Conservation (phyloP, 2,888 invertebrate species). For the Cryptosula pallasiana region DNA sequence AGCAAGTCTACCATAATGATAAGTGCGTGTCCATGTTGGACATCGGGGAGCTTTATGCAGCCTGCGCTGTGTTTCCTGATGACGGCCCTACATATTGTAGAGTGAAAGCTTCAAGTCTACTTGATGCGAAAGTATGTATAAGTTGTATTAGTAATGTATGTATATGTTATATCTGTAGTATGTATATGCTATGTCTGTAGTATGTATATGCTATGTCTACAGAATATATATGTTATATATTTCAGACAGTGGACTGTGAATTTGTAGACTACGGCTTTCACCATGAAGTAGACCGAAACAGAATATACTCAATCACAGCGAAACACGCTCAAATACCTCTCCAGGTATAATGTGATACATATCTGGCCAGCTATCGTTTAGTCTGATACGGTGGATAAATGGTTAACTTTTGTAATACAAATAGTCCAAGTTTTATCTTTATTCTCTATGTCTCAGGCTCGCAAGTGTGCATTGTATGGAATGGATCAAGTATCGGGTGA, state of each 20-base stretch:
- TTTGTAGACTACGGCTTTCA: conserved; percentile 5
- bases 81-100: neutral
- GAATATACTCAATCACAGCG: neutral
- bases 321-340: neutral
- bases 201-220: too few species aligned
- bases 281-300: neutral
- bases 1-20: neutral
- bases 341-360: neutral
- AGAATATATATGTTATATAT: too few species aligned
- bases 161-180: too few species aligned
- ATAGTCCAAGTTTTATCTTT: too few species aligned
- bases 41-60: neutral
- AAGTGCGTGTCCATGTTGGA: neutral
- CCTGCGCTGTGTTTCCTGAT: neutral
- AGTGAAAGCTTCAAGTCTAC: neutral
- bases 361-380: too few species aligned
- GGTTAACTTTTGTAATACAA: too few species aligned
- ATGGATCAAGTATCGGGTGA: neutral
- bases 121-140: neutral
- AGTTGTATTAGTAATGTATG: too few species aligned
- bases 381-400: too few species aligned
- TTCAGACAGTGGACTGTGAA: conserved; percentile 13
- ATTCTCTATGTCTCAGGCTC: neutral
- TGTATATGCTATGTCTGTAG: too few species aligned
- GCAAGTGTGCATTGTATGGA: neutral